Evolutionary conservation across 1,140 invertebrate genomes (phyloP), one percentile per base, ranked within the genome.

Genomic region (Zaprionus davidi): DNA sequence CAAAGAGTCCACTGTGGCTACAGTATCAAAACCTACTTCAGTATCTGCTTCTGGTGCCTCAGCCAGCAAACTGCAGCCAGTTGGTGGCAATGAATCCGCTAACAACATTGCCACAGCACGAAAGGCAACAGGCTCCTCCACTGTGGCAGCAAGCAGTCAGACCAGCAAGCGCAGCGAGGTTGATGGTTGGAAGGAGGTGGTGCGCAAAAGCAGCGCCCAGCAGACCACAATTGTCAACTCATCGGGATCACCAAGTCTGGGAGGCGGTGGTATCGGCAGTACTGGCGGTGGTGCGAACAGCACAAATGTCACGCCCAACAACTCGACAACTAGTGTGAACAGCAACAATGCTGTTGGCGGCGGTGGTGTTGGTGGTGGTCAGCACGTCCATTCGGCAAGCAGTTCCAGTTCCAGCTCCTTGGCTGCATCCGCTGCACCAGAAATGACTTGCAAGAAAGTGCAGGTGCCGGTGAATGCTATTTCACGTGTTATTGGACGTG

Each of bases 141-240:
- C 22, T 38, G 31, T 34, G 13, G 12, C 20, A 17, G 15, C 26
- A 70, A 65, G 31, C 57, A 58, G 13, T 24, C 71, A 44, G 28
- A n/a, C 31, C 31, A 34, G 26, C 2, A 92, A 92, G 28, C 83
- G 91, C 15, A 82, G 97, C 59, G 98, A 99, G 81, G 81, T 90
- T 1, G 98, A 99, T 92, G 98, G 98, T 7, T 99, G 98, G 98
- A 99, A 99, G 93, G 98, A 99, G 94, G 98, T 99, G 11, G 97
- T 98, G 7, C 94, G 98, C 90, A 98, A 97, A 93, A 97, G 95
- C 68, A 94, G 93, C 20, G 84, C 93, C 9, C 93, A 94, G 72
- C 92, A 92, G 28, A 80, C 83, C 11, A 56, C 75, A 22, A 6
- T 64, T 12, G 59, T 63, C 2, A 38, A 24, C 13, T 22, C 59